A percentile compares a stretch with the other conserved stretches of the same genome.
Evolutionary conservation across 2,113 vertebrate genomes (phyloP).

Genomic region (Seriola rivoliana): DNA sequence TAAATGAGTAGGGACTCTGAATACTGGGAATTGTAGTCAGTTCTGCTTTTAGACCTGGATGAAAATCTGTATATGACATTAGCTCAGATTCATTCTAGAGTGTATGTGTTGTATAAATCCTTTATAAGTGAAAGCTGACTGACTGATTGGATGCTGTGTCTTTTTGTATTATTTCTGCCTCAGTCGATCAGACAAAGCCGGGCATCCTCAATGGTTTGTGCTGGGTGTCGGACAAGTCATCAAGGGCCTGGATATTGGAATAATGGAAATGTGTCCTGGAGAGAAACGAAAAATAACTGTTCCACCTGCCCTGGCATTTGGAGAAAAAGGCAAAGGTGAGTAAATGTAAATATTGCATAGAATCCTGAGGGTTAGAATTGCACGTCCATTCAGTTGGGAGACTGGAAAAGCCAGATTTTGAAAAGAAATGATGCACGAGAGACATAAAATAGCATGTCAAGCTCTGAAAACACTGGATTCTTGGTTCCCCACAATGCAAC

Average conservation of each 20-base stretch:
- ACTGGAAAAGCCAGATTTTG: neutral
- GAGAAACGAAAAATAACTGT: constrained; percentile 94
- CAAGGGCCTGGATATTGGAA: constrained; percentile 93
- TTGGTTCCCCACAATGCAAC: neutral
- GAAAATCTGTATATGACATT: neutral
- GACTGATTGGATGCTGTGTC: neutral
- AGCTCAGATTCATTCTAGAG: neutral
- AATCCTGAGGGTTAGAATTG: neutral
- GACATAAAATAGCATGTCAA: neutral
- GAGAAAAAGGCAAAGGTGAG: constrained; percentile 89
- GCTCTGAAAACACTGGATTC: neutral
- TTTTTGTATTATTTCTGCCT: constrained; percentile 39
- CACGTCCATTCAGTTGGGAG: neutral
- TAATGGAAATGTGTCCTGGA: constrained; percentile 95
- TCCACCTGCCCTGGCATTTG: constrained; percentile 91
- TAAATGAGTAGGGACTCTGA: neutral
- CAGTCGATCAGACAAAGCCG: constrained; percentile 91
- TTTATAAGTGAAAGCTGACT: neutral
- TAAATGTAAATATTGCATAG: neutral
- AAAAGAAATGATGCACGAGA: neutral
- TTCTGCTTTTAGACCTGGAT: neutral
- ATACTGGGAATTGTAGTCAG: neutral
- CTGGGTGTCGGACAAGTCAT: constrained; percentile 96
- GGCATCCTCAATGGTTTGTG: constrained; percentile 97
- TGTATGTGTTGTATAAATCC: neutral